A percentile compares a stretch with the other conserved stretches of the same genome.
Conservation (phyloP, 2,888 invertebrate species). For the Pandemis cinnamomeana region DNA sequence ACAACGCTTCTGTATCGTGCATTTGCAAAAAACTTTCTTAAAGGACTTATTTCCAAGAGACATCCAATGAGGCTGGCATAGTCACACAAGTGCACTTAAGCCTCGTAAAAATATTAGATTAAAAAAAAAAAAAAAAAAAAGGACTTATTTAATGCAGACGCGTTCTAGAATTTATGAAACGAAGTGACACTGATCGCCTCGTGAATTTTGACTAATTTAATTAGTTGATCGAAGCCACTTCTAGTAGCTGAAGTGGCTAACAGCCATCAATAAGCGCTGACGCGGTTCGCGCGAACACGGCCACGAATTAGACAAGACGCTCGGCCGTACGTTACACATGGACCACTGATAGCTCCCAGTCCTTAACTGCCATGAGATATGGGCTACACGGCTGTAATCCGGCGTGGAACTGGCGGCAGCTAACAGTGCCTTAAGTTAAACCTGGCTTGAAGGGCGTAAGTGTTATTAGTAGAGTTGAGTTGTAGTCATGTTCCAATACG, state of each 20-base stretch:
- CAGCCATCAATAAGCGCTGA: constrained; percentile 69
- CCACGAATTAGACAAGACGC: constrained; percentile 58
- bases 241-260: constrained; percentile 40
- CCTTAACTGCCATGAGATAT: constrained; percentile 30
- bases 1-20: too few relatives aligned
- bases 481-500: too few relatives aligned
- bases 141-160: too few relatives aligned
- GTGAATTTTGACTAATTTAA: too few relatives aligned
- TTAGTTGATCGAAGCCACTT: constrained; percentile 29
- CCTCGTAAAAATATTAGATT: too few relatives aligned
- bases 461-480: neutral
- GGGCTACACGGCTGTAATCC: constrained; percentile 23
- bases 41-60: too few relatives aligned
- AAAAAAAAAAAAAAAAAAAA: too few relatives aligned
- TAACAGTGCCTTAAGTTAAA: neutral
- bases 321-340: constrained; percentile 45
- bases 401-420: neutral
- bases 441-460: neutral
- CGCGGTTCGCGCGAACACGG: constrained; percentile 59
- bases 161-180: too few relatives aligned
- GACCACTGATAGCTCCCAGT: constrained; percentile 14
- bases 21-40: too few relatives aligned
- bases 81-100: too few relatives aligned
- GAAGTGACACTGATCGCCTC: too few relatives aligned
- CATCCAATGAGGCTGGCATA: too few relatives aligned